Conservation (phyloP, 1,140 invertebrate species). For the Goniozus legneri region DNA sequence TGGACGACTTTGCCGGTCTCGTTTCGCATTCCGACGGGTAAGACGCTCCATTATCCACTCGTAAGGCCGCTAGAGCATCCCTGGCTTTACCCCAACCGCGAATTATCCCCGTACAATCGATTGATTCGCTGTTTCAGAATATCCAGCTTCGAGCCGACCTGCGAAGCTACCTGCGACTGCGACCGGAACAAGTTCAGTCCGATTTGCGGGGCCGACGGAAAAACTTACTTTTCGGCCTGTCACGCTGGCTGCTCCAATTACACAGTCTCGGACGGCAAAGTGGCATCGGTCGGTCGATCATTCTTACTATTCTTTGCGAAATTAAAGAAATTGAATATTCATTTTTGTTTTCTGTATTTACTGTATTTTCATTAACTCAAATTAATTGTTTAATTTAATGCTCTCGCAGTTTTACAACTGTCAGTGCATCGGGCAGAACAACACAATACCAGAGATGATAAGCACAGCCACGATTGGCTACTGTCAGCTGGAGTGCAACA, state of each 20-base stretch:
- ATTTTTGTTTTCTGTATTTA: constrained; percentile 1
- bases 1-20: constrained; percentile 76
- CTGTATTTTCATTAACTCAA: constrained; percentile 11
- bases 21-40: constrained; percentile 49
- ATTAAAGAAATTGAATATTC: constrained; percentile 1
- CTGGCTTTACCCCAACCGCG: too few relatives aligned
- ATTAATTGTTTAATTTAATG: constrained; percentile 1
- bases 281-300: constrained; percentile 47
- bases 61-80: too few relatives aligned
- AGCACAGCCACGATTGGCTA: constrained; percentile 64
- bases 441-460: constrained; percentile 26
- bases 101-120: too few relatives aligned
- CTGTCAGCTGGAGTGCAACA: constrained; percentile 74
- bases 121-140: constrained; percentile 32
- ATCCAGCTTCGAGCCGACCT: constrained; percentile 59
- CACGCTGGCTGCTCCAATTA: constrained; percentile 79
- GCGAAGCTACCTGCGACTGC: constrained; percentile 68
- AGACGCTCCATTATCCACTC: too few relatives aligned
- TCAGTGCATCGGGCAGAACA: constrained; percentile 62
- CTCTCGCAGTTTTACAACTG: constrained; percentile 68
- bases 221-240: constrained; percentile 84
- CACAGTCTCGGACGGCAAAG: constrained; percentile 60
- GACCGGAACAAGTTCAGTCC: constrained; percentile 74
- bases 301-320: constrained; percentile 3
- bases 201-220: constrained; percentile 75